A percentile compares a stretch with the other conserved stretches of the same genome.
Evolutionary conservation across 1,140 invertebrate genomes (phyloP).

Genomic region (Zophobas atratus): DNA sequence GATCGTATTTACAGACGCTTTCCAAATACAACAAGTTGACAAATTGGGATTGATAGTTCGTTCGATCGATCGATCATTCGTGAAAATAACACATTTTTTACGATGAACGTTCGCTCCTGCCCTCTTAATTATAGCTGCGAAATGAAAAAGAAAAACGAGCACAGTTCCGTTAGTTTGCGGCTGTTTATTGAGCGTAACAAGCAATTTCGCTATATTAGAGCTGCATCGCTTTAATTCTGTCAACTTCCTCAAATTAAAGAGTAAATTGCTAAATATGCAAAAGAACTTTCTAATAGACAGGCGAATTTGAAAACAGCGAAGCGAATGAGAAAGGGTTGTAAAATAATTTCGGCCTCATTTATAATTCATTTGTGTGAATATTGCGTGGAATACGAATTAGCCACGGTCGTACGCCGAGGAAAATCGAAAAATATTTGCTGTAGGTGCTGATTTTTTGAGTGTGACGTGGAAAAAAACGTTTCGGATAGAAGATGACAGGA

Average conservation of each 20-base stretch:
- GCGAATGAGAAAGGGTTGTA: background rate
- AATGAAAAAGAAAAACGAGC: slow-evolving; percentile 11
- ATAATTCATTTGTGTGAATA: slow-evolving; percentile 6
- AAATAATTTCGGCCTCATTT: slow-evolving; percentile 4
- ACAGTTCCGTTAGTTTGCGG: slow-evolving; percentile 10
- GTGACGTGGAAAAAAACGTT: background rate
- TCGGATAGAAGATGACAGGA: slow-evolving; percentile 9
- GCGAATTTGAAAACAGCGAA: background rate
- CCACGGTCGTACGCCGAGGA: background rate
- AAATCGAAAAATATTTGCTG: background rate
- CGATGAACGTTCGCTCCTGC: slow-evolving; percentile 12
- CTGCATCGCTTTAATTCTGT: slow-evolving; percentile 13
- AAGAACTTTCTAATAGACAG: background rate
- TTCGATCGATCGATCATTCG: slow-evolving; percentile 14
- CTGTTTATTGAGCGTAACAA: slow-evolving; percentile 3
- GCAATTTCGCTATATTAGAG: slow-evolving; percentile 4
- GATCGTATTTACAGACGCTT: slow-evolving; percentile 8
- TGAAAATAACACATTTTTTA: slow-evolving; percentile 16
- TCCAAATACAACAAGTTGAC: slow-evolving; percentile 48
- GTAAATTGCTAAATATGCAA: background rate
- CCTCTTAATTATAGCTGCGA: slow-evolving; percentile 1
- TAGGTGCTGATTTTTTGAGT: too few relatives aligned
- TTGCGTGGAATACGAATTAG: slow-evolving; percentile 6
- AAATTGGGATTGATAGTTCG: slow-evolving; percentile 44
- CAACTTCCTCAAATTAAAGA: slow-evolving; percentile 15